Evolutionary conservation across 2,888 invertebrate species (phyloP).

Genomic region (Volucella inflata): DNA sequence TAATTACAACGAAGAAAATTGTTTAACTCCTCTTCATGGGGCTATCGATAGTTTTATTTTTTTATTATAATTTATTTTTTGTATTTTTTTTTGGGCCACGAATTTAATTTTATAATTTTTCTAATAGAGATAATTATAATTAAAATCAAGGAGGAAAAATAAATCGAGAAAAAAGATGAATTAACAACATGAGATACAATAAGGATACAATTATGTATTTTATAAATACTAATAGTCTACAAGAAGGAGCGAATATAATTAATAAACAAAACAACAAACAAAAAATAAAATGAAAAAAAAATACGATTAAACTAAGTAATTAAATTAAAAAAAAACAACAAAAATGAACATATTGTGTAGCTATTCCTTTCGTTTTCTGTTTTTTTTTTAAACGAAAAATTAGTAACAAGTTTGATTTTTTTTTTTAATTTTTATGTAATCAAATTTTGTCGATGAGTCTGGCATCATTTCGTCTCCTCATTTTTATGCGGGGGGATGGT

Average conservation of each 20-base stretch:
- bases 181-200: constrained; percentile 43
- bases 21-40: no score
- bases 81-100: constrained; percentile 62
- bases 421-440: constrained; percentile 17
- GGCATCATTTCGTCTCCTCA: constrained; percentile 49
- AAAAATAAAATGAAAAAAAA: constrained; percentile 39
- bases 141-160: constrained; percentile 27
- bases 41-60: neutral
- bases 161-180: constrained; percentile 32
- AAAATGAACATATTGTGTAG: constrained; percentile 70
- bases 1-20: constrained; percentile 32
- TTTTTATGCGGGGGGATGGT: constrained; percentile 72
- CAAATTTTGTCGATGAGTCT: constrained; percentile 64
- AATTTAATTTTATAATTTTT: constrained; percentile 49
- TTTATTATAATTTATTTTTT: constrained; percentile 17
- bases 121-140: constrained; percentile 31
- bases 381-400: constrained; percentile 48
- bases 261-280: constrained; percentile 21
- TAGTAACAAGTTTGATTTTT: constrained; percentile 53
- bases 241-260: constrained; percentile 17
- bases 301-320: constrained; percentile 59
- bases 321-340: constrained; percentile 63
- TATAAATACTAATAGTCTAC: constrained; percentile 68
- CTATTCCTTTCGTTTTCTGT: constrained; percentile 45
- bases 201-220: constrained; percentile 66